Conservation (phyloP, 2,113 vertebrate species). For the Cygnus buccinator region DNA sequence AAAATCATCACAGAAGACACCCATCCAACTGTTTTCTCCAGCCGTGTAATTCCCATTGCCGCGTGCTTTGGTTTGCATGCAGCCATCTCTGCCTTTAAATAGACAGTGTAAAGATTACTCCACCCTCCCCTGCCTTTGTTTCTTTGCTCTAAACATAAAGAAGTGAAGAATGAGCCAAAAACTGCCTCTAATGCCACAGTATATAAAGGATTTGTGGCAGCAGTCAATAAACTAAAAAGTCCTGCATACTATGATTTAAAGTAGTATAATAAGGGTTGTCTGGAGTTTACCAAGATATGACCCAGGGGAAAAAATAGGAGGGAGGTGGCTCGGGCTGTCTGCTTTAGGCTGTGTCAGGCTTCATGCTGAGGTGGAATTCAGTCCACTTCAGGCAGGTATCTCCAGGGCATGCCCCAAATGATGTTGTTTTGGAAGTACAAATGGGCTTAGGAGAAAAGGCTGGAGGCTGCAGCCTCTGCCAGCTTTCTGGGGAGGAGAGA, state of each 20-base stretch:
- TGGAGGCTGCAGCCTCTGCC: not conserved
- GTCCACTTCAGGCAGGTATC: not conserved
- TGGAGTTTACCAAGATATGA: not conserved
- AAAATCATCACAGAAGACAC: not conserved
- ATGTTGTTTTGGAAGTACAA: not conserved
- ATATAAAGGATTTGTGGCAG: conserved; percentile 6
- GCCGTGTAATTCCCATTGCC: conserved; percentile 19
- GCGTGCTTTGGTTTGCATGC: not conserved
- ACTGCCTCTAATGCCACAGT: not conserved
- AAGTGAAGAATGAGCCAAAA: conserved; percentile 35
- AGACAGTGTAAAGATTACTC: conserved; percentile 38
- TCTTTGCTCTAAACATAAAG: conserved; percentile 48
- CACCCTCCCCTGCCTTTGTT: conserved; percentile 52
- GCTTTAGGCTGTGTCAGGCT: not conserved
- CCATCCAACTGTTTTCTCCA: conserved; percentile 26
- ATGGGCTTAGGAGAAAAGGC: not conserved
- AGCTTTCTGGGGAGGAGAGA: not conserved
- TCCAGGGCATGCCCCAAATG: not conserved
- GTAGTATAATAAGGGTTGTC: not conserved
- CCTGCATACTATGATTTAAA: conserved; percentile 16
- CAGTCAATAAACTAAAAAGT: conserved; percentile 21
- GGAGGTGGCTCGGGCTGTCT: not conserved
- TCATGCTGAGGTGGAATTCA: not conserved
- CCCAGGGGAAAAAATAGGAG: not conserved
- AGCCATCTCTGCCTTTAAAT: conserved; percentile 50